phyloP scores from a whole-genome alignment of 2,888 invertebrate species.

The Heliconius cydno region DNA sequence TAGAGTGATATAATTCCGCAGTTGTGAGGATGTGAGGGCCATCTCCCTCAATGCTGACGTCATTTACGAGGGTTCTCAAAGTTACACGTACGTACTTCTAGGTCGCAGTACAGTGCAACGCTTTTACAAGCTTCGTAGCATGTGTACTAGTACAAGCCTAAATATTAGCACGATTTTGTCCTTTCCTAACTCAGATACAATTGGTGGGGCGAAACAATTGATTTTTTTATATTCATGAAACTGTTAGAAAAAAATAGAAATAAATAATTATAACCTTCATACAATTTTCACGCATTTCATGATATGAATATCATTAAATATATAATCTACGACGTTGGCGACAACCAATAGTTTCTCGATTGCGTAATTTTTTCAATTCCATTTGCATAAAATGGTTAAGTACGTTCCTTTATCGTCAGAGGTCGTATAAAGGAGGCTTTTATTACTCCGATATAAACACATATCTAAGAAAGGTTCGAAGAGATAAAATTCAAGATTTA shows the following conservation, averaged over 20 bases:
- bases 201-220: not conserved
- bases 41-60: slow-evolving; percentile 31
- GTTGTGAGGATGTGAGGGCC: not conserved
- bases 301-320: not conserved
- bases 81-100: slow-evolving; percentile 32
- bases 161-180: slow-evolving; percentile 20
- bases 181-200: not conserved
- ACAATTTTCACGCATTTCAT: too few relatives aligned
- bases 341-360: not conserved
- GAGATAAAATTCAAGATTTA: not conserved
- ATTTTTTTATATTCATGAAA: not conserved
- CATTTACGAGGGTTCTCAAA: slow-evolving; percentile 30
- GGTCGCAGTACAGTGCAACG: slow-evolving; percentile 33
- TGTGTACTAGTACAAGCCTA: slow-evolving; percentile 8
- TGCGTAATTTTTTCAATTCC: slow-evolving; percentile 4
- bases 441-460: not conserved
- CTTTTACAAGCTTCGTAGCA: slow-evolving; percentile 27
- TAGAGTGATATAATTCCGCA: not conserved
- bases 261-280: too few relatives aligned
- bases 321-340: not conserved
- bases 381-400: not conserved
- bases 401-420: slow-evolving; percentile 1
- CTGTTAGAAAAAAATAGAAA: not conserved
- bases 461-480: not conserved
- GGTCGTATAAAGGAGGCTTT: slow-evolving; percentile 7